Base-by-base conservation (phyloP, 2,113 vertebrate genomes). In the Hucho hucho region DNA sequence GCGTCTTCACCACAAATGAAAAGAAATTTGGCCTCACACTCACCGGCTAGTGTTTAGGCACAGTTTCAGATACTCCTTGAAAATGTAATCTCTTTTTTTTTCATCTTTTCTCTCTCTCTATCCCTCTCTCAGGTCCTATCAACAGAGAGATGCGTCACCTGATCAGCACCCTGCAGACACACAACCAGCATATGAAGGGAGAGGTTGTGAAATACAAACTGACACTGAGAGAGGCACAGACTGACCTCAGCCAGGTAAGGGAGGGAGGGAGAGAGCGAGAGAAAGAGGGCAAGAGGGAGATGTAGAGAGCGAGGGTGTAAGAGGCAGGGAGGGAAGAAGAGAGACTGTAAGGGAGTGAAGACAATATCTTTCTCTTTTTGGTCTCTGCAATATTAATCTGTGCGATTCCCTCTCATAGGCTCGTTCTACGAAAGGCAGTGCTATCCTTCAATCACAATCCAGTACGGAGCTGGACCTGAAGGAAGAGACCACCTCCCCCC, bases 121-220 rank as follows among this genome's bases (percentile, higher is more conserved):
- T 72, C 18, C 3, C 3, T 32, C 67, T 28, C 37, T 73, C 85
- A 99, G 97, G 97, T 1, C 98, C 96, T 1, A 98, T 99, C 71
- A 99, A 99, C 87, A 93, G 95, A 46, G 97, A 98, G 89, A 98
- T 99, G 98, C 95, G 96, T 53, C 98, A 99, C 74, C 94, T 99
- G 69, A 99, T 99, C 82, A 98, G 97, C 89, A 99, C 97, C 3
- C 93, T 99, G 71, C 97, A 99, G 87, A 99, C 95, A 25, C 97
- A 99, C 87, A 99, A 99, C 85, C 98, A 99, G 85, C 97, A 98
- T 89, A 93, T 99, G 89, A 99, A 99, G 79, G 97, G 96, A 72
- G 97, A 99, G 56, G 96, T 99, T 75, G 85, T 97, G 28, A 94
- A 98, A 80, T 98, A 95, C 78, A 99, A 99, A 77, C 84, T 96